Percentiles rank a stretch among this genome's conserved stretches.
phyloP scores from a whole-genome alignment of 2,888 invertebrate genomes.

The Dasypogon diadema region DNA sequence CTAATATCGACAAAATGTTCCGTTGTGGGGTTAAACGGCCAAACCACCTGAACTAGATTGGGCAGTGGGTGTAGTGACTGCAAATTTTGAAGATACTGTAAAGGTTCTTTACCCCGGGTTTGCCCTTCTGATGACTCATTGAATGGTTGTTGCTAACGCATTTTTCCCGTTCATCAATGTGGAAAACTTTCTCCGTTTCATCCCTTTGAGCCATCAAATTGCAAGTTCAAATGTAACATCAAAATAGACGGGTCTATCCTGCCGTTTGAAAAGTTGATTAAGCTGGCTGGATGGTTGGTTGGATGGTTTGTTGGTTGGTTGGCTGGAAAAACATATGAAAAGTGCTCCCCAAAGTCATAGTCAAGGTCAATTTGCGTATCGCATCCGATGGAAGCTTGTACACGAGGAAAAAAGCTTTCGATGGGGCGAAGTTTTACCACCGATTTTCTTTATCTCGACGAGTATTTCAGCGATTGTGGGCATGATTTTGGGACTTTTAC shows the following conservation, averaged over 20 bases:
- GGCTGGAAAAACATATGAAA: neutral
- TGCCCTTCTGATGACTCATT: neutral
- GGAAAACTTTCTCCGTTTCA: neutral
- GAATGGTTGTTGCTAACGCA: conserved; percentile 2
- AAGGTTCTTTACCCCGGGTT: no score
- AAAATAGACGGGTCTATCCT: neutral
- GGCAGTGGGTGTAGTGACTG: no score
- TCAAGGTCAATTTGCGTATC: conserved; percentile 44
- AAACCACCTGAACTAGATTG: no score
- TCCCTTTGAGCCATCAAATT: neutral
- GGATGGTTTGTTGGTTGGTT: no score
- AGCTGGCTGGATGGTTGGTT: neutral
- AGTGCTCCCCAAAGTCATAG: conserved; percentile 36
- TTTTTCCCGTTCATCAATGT: conserved; percentile 2
- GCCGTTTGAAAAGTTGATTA: neutral
- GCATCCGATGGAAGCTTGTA: conserved; percentile 3
- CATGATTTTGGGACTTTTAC: no score
- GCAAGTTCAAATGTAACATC: conserved; percentile 18
- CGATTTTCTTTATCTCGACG: no score
- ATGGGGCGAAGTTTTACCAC: no score
- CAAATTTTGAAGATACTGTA: no score
- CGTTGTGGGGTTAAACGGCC: no score
- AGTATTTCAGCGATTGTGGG: no score
- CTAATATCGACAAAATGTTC: neutral
- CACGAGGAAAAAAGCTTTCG: neutral